Evolutionary conservation across 2,797 vertebrate genomes (phyloP), one percentile per base, ranked within the genome.

Genomic region (Lemur catta): DNA sequence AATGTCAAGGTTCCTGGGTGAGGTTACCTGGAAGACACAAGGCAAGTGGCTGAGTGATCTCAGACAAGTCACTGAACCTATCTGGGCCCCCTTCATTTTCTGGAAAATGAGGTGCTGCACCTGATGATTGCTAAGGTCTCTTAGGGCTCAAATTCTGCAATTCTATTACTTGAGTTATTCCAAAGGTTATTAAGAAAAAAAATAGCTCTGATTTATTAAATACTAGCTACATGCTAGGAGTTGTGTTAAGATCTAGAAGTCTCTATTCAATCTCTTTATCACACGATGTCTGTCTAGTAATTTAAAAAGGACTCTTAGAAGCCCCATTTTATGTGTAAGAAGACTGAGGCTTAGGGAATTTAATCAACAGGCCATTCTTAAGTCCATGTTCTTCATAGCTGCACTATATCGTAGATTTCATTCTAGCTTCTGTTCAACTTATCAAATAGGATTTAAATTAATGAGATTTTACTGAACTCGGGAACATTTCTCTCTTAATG

Each of bases 381-480:
- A 59, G 33, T 43, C 41, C 17, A 2, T 11, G 8, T 61, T 96
- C 69, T 67, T 84, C 61, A 46, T 9, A 95, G 57, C 76, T 55
- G n/a, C 17, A 48, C 67, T 61, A 1, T 81, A 38, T 50, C 38
- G 1, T 89, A 91, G 78, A 81, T 92, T 97, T 86, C 67, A 95
- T 86, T 84, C 84, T 26, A 93, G 48, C 59, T 55, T 95, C 65
- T 94, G 91, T 78, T 82, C 79, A 69, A 8, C 43, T 80, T 91
- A 96, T 80, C 74, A 97, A 96, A 76, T 50, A n/a, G 24, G 50
- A 93, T 91, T 96, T 84, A 89, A 96, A 96, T 95, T 97, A 97
- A 97, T 96, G 89, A 89, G 82, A 86, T 95, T 95, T 96, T 94
- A 85, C 84, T 89, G 91, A 95, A 80, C 89, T 89, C 41, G 17